Percentiles rank a stretch among this genome's conserved stretches.
Evolutionary conservation across 2,113 vertebrate species (phyloP).

Genomic region (Aplodontia rufa): DNA sequence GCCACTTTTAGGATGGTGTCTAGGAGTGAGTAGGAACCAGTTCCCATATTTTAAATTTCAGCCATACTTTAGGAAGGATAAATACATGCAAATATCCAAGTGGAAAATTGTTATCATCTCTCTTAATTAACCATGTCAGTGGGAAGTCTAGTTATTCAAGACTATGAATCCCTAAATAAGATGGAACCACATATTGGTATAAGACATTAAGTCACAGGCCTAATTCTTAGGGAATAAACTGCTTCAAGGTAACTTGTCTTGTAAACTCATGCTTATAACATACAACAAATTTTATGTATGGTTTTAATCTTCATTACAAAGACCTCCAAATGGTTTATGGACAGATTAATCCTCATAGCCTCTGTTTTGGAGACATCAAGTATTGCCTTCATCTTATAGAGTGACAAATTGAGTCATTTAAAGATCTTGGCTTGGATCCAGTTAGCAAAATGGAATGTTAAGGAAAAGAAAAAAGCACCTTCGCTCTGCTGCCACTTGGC

Average conservation of each 20-base stretch:
- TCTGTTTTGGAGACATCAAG: conserved; percentile 52
- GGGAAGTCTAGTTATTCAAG: conserved; percentile 1
- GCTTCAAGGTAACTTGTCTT: conserved; percentile 23
- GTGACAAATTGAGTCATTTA: conserved; percentile 60
- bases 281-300: conserved; percentile 32
- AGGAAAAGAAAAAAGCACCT: neutral
- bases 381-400: conserved; percentile 62
- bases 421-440: conserved; percentile 60
- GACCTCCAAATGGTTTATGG: conserved; percentile 50
- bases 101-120: conserved; percentile 24
- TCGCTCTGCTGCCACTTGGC: neutral
- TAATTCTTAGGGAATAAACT: conserved; percentile 34
- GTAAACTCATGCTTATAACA: conserved; percentile 46
- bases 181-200: neutral
- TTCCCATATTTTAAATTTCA: conserved; percentile 16
- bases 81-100: neutral
- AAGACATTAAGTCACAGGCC: neutral
- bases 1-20: neutral
- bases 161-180: neutral
- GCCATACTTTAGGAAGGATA: neutral
- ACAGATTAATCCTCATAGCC: conserved; percentile 61
- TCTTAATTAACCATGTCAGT: conserved; percentile 9
- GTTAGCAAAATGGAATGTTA: neutral
- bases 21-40: neutral
- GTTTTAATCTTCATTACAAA: conserved; percentile 59